Evolutionary conservation across 1,140 invertebrate species (phyloP), one percentile per base, ranked within the genome.

Genomic region (Drosophila dunni): DNA sequence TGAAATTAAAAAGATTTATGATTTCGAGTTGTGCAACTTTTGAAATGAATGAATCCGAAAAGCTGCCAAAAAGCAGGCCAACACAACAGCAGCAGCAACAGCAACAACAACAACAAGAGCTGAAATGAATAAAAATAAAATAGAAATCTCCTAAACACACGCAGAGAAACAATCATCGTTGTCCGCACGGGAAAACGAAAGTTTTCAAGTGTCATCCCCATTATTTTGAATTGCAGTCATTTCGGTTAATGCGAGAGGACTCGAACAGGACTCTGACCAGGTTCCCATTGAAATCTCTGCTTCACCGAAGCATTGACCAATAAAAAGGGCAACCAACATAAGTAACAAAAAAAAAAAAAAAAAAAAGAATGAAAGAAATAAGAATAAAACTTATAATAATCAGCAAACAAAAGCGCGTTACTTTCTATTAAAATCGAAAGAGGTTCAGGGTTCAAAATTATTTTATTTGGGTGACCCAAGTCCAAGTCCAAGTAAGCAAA

Each of bases 1-100:
- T 84, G 85, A 89, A 89, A 89, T 89, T 89, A 89, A 89, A 84
- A 89, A 89, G 84, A 89, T 90, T 89, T 89, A 88, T 89, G 84
- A 89, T 89, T 89, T 80, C 68, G 67, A 85, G 64, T 72, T 79
- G 65, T 48, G 68, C 74, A 81, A 82, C 75, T 79, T 86, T 61
- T 53, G 53, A 75, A 67, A 70, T 77, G 76, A 88, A 76, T 67
- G 62, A 76, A 74, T 78, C 53, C 75, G 62, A 68, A 56, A 71
- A 73, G 34, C 29, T 36, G 33, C 50, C 50, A 53, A 33, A 33
- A 53, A 29, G 24, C 24, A 29, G 24, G 24, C 17, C 17, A 20
- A 20, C 17, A 20, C 17, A 20, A 33, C 24, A 50, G 10, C 64
- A 45, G 9, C 45, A 77, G 77, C 29, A 66, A 53, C 56, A 15